Percentiles rank a stretch among this genome's conserved stretches.
Evolutionary conservation across 30 jellyfish, hydroid and myxozoan species (phyloP).

Genomic region (Turritopsis dohrnii): DNA sequence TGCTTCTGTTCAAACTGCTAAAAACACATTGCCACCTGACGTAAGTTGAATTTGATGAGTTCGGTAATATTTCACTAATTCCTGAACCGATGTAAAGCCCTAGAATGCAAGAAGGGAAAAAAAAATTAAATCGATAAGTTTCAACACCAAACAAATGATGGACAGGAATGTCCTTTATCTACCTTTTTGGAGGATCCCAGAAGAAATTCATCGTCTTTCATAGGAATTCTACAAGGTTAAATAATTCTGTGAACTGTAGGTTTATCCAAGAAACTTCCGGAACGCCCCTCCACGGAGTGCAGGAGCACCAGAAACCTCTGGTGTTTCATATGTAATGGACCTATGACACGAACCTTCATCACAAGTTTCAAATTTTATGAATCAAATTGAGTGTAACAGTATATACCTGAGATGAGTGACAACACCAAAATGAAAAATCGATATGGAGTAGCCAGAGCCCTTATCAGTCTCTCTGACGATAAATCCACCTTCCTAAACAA

Average conservation of each 20-base stretch:
- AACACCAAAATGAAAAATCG: background rate
- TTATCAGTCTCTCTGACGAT: slow-evolving; percentile 1
- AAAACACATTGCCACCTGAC: background rate
- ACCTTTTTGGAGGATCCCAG: slow-evolving; percentile 4
- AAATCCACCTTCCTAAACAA: slow-evolving; percentile 14
- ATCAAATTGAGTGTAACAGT: no score
- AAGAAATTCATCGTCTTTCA: background rate
- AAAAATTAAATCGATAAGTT: background rate
- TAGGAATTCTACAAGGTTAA: background rate
- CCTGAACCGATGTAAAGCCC: background rate
- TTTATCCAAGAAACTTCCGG: no score
- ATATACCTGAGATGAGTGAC: background rate
- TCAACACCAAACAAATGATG: background rate
- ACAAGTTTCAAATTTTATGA: no score
- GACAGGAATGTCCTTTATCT: no score
- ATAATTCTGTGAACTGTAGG: background rate
- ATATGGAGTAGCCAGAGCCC: slow-evolving; percentile 10
- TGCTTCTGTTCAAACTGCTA: background rate
- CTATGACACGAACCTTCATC: no score
- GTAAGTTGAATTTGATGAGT: background rate
- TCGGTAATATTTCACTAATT: background rate
- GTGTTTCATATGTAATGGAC: no score
- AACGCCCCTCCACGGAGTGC: no score
- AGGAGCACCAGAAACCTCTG: no score
- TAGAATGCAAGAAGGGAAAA: background rate